Base-by-base conservation (phyloP, 2,797 vertebrate species). In the Notolabrus celidotus region DNA sequence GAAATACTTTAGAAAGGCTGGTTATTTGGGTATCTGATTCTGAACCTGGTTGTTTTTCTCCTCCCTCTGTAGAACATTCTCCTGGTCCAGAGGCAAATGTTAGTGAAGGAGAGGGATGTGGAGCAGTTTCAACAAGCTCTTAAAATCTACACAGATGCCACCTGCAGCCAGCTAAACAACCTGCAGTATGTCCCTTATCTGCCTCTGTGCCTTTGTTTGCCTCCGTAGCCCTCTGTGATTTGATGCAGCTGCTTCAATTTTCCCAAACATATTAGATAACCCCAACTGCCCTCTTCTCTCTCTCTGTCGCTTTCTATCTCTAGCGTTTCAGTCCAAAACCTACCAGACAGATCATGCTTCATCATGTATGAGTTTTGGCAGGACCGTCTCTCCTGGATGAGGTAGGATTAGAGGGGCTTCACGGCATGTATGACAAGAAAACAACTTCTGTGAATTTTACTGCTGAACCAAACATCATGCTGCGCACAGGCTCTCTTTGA, bases 51-150 rank as follows among this genome's bases (percentile, higher is more conserved):
- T 29, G 36, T 27, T 34, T 69, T 69, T 52, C n/a, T 49, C 68
- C 31, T 73, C 47, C 68, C 77, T 67, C 1, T 9, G 15, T 87
- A 98, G 97, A 95, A 96, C 87, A 96, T 98, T 74, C 93, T 98
- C 20, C 92, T 98, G 88, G 93, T 95, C 1, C 97, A 97, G 91
- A 95, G 95, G 81, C 96, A 97, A 86, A 95, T 98, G 88, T 95
- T 93, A 0, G 96, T 98, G 91, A 93, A 93, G n/a, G 94, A 94
- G 45, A 87, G 74, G 11, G 80, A 95, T 55, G 55, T 96, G 16
- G 95, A 95, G 53, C 93, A 93, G 65, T 96, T 98, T 69, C 94
- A 93, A 56, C 91, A 91, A 67, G 94, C 95, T 15, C 93, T 97
- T 47, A 91, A 94, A 81, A 93, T 92, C 91, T 98, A 98, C 63